Evolutionary conservation across 1,140 invertebrate genomes (phyloP).

Genomic region (Arion vulgaris): DNA sequence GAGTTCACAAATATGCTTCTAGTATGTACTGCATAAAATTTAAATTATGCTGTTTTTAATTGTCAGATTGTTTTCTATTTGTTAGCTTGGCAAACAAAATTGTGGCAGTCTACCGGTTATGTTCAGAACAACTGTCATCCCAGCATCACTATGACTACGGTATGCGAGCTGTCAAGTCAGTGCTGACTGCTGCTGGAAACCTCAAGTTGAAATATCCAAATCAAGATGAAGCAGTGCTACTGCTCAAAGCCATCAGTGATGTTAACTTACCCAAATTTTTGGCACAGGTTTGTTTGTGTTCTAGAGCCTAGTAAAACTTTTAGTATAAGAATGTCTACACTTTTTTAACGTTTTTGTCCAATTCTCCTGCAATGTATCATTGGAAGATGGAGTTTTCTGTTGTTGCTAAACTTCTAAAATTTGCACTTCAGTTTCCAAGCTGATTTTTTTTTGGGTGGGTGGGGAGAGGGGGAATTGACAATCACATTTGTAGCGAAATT

Average conservation of each 20-base stretch:
- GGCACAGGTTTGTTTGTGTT: slow-evolving; percentile 64
- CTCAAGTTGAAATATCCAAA: slow-evolving; percentile 72
- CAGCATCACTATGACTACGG: slow-evolving; percentile 75
- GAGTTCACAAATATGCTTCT: too few relatives aligned
- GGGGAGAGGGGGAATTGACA: too few relatives aligned
- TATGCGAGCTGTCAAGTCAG: slow-evolving; percentile 74
- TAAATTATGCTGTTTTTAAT: not conserved
- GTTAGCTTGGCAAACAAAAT: slow-evolving; percentile 72
- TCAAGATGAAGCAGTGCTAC: slow-evolving; percentile 70
- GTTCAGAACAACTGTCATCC: slow-evolving; percentile 74
- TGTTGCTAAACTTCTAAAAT: too few relatives aligned
- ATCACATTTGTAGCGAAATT: too few relatives aligned
- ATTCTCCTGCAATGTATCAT: too few relatives aligned
- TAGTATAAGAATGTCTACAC: too few relatives aligned
- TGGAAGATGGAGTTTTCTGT: too few relatives aligned
- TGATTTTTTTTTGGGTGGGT: too few relatives aligned
- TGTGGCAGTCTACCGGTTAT: slow-evolving; percentile 73
- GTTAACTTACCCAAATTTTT: slow-evolving; percentile 74
- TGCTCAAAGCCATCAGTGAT: slow-evolving; percentile 73
- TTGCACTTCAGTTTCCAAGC: too few relatives aligned
- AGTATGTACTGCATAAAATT: not conserved
- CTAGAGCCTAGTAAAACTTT: too few relatives aligned
- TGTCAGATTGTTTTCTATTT: not conserved
- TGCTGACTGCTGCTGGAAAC: slow-evolving; percentile 74
- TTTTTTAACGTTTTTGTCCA: too few relatives aligned